A percentile compares a stretch with the other conserved stretches of the same genome.
Conservation (phyloP, 2,113 vertebrate species). For the Chionis minor region DNA sequence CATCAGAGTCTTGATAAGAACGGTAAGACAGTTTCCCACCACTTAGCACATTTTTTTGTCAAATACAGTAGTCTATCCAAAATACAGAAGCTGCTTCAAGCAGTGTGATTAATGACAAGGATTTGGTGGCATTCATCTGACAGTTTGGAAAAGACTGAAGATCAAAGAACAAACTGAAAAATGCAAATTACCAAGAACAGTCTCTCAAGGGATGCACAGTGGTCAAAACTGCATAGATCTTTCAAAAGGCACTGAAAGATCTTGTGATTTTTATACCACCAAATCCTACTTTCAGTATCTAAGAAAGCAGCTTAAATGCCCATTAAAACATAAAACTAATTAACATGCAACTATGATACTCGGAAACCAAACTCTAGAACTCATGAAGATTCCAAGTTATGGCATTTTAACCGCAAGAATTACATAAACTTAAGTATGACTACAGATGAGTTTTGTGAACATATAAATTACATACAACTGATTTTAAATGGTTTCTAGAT, state of each 20-base stretch:
- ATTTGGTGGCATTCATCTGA: background rate
- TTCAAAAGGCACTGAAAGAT: background rate
- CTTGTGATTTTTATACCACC: background rate
- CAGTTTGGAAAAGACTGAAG: background rate
- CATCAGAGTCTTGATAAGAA: background rate
- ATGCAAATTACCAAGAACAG: background rate
- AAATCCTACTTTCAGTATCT: background rate
- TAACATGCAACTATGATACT: background rate
- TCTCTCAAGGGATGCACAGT: background rate
- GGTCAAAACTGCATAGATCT: background rate
- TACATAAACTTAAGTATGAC: background rate
- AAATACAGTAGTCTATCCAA: background rate
- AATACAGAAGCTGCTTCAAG: background rate
- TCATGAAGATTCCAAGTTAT: background rate
- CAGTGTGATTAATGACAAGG: background rate
- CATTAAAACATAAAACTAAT: background rate
- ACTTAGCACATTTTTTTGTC: background rate
- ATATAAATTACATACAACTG: background rate
- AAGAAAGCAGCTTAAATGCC: background rate
- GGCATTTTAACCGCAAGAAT: background rate
- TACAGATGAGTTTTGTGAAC: background rate
- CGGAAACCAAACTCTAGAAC: background rate
- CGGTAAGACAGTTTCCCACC: background rate
- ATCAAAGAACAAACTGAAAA: background rate
- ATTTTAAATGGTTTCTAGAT: background rate